A percentile compares a stretch with the other conserved stretches of the same genome.
Conservation (phyloP, 2,888 invertebrate species). For the Catonia carolina region DNA sequence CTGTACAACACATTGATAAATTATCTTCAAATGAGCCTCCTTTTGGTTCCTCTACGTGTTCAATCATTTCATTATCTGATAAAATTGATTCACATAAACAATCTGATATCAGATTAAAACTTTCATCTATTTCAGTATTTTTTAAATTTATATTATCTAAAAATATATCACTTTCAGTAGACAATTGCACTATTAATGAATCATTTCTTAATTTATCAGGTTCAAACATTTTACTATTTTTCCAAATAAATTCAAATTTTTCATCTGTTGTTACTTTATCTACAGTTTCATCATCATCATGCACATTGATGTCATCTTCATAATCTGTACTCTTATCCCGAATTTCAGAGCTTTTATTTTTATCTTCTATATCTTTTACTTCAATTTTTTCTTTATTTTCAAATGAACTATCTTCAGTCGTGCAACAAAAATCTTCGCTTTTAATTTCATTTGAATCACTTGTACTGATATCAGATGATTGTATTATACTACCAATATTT, state of each 20-base stretch:
- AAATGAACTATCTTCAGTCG: too few species aligned
- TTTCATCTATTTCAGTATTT: neutral
- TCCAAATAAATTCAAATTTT: neutral
- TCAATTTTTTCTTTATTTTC: too few species aligned
- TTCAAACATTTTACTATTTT: neutral
- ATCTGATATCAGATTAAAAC: neutral
- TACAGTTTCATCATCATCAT: neutral
- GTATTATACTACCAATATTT: too few species aligned
- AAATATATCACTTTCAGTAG: too few species aligned
- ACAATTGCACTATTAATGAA: too few species aligned
- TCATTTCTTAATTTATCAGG: too few species aligned
- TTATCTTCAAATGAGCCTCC: slow-evolving; percentile 2
- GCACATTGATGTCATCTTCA: neutral
- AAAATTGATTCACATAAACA: neutral
- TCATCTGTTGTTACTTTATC: neutral
- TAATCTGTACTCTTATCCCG: neutral
- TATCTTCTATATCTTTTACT: neutral
- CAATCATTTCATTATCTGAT: slow-evolving; percentile 1
- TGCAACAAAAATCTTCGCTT: too few species aligned
- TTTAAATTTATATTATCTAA: too few species aligned
- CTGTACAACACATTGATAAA: neutral
- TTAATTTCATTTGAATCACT: too few species aligned
- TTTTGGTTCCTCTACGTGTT: slow-evolving; percentile 1
- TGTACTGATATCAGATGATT: too few species aligned
- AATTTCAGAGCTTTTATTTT: neutral